Percentiles rank a stretch among this genome's conserved stretches.
Evolutionary conservation across 1,140 invertebrate genomes (phyloP).

Genomic region (Branchinecta lindahli): DNA sequence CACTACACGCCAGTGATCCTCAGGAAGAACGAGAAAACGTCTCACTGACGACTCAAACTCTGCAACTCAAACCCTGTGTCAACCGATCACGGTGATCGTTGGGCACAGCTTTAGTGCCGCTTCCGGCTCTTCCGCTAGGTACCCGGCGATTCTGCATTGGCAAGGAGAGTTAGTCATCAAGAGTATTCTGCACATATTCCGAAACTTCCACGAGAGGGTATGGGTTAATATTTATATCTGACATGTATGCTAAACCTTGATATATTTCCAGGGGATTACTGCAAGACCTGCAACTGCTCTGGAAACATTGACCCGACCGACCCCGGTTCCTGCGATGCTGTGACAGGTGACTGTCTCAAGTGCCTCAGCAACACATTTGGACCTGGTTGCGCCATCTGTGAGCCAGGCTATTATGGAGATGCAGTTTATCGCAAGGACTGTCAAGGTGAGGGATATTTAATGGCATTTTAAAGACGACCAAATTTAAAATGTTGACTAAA

Average conservation of each 20-base stretch:
- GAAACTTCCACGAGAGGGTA: too few species aligned
- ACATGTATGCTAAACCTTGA: conserved; percentile 7
- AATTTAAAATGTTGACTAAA: conserved; percentile 16
- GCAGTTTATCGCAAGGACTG: conserved; percentile 79
- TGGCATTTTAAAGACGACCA: conserved; percentile 2
- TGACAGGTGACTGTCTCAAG: conserved; percentile 69
- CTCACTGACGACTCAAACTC: too few species aligned
- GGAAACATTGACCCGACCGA: conserved; percentile 74
- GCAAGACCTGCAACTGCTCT: conserved; percentile 76
- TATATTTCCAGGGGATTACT: conserved; percentile 46
- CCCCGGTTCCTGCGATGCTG: conserved; percentile 62
- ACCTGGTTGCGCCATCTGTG: conserved; percentile 66
- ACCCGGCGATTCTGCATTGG: too few species aligned
- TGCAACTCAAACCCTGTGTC: too few species aligned
- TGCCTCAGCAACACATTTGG: conserved; percentile 87
- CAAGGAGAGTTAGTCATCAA: too few species aligned
- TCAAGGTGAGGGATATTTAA: conserved; percentile 40
- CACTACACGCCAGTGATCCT: too few species aligned
- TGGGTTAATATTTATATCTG: too few species aligned
- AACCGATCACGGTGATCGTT: too few species aligned
- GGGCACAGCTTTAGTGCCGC: too few species aligned
- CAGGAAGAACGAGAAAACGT: too few species aligned
- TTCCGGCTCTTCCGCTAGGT: too few species aligned
- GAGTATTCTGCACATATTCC: too few species aligned
- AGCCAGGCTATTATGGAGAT: conserved; percentile 79